A percentile compares a stretch with the other conserved stretches of the same genome.
These are phyloP conservation scores for Enteromius trimaculatus DNA, from an alignment of 2,797 vertebrate species.

Conservation along the genomic window DNA sequence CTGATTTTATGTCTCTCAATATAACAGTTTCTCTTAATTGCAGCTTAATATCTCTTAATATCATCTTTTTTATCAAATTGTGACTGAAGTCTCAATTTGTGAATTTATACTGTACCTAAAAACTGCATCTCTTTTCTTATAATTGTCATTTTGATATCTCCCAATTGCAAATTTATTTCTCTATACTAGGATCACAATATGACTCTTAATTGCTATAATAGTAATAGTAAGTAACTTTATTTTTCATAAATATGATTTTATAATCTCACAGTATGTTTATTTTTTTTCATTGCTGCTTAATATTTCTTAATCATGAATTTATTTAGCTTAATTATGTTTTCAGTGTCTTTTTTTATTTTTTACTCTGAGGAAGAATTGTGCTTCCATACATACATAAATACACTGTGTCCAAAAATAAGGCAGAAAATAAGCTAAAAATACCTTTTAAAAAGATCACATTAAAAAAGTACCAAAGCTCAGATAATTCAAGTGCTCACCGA, in stretches of 20 bases:
- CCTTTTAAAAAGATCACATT: neutral
- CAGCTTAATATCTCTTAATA: neutral
- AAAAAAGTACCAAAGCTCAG: slow-evolving; percentile 31
- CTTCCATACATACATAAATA: slow-evolving; percentile 1
- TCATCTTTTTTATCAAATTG: neutral
- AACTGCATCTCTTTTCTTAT: neutral
- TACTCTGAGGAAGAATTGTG: neutral
- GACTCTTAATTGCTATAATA: too few relatives aligned
- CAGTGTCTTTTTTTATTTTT: neutral
- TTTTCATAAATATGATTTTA: neutral
- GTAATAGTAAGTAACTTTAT: too few relatives aligned
- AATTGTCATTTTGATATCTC: neutral
- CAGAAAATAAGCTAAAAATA: slow-evolving; percentile 17
- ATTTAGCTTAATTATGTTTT: neutral
- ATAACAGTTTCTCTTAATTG: neutral
- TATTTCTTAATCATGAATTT: neutral
- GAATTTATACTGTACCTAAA: neutral
- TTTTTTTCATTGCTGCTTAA: neutral
- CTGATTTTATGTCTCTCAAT: neutral
- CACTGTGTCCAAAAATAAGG: slow-evolving; percentile 26
- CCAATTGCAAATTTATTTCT: neutral
- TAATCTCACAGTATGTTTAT: neutral
- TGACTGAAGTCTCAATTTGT: neutral
- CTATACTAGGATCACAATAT: neutral
- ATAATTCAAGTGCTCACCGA: neutral